Evolutionary conservation across 2,113 vertebrate genomes (phyloP), one percentile per base, ranked within the genome.

Genomic region (Collichthys lucidus): DNA sequence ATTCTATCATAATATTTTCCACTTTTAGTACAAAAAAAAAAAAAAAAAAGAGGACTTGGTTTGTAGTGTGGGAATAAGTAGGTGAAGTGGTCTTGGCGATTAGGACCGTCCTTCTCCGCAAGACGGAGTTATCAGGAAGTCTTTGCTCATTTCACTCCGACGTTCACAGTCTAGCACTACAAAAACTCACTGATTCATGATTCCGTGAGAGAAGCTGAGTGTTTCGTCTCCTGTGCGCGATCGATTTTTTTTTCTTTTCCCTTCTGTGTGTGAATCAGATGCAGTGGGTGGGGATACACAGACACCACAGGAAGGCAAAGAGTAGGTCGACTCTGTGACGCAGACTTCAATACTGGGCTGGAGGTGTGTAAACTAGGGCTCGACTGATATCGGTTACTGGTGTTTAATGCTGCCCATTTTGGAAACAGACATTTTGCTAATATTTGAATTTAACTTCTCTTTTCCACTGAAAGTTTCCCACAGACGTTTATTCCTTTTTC

Each of bases 1-100:
- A 76, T 83, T 84, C 12, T 68, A 77, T 90, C 46, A 91, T 85
- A 86, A 81, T 88, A 93, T 88, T 91, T 92, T 88, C 92, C 80
- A 92, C 84, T 86, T 86, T 89, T 77, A 87, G 82, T 91, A 91
- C 64, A 92, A 89, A 86, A 86, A 68, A 67, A 26, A 86, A 86
- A 68, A 67, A 26, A 70, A 46, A 26, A 53, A 67, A 66, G 56
- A 84, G 40, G 74, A 83, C 79, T 79, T 80, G 35, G 73, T 78
- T 86, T 75, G 86, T 87, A 89, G 90, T 88, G 78, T 72, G 73
- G 68, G 60, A 52, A 53, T 47, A 76, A 19, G 66, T 76, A 59
- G 80, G 79, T 61, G 63, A 61, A 24, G 64, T 77, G 24, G 22
- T 82, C 74, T 61, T 17, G 84, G 64, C 16, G 20, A 68, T 61